Evolutionary conservation across 2,113 vertebrate genomes (phyloP).

Genomic region (Phyllostomus discolor): DNA sequence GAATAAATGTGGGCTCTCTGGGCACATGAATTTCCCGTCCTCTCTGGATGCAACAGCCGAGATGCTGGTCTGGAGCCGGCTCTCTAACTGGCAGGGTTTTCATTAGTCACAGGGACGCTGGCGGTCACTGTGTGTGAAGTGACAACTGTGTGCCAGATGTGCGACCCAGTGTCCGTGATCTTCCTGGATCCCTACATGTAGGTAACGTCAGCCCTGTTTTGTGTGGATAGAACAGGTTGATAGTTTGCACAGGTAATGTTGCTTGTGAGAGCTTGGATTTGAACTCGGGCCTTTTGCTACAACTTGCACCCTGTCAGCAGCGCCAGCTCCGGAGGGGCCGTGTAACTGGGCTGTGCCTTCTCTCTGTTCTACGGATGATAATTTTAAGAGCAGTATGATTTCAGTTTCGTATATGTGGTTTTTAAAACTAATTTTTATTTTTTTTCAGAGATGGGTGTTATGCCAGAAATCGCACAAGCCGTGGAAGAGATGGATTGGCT

Average conservation of each 20-base stretch:
- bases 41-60: not conserved
- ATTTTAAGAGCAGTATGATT: not conserved
- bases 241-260: not conserved
- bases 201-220: not conserved
- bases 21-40: not conserved
- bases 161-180: not conserved
- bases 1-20: not conserved
- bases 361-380: not conserved
- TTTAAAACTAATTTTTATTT: slow-evolving; percentile 38
- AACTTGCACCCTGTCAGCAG: not conserved
- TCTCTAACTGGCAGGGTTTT: not conserved
- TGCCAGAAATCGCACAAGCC: slow-evolving; percentile 98
- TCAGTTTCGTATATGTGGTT: not conserved
- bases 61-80: not conserved
- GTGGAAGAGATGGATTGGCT: slow-evolving; percentile 99
- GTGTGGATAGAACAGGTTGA: not conserved
- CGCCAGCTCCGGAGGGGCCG: not conserved
- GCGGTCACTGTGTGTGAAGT: not conserved
- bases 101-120: not conserved
- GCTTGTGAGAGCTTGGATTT: not conserved
- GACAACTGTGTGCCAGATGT: not conserved
- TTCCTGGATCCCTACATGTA: accelerated
- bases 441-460: slow-evolving; percentile 95
- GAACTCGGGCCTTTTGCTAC: not conserved
- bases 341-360: not conserved